Conservation (phyloP, 1,140 invertebrate genomes). For the Ladona fulva region DNA sequence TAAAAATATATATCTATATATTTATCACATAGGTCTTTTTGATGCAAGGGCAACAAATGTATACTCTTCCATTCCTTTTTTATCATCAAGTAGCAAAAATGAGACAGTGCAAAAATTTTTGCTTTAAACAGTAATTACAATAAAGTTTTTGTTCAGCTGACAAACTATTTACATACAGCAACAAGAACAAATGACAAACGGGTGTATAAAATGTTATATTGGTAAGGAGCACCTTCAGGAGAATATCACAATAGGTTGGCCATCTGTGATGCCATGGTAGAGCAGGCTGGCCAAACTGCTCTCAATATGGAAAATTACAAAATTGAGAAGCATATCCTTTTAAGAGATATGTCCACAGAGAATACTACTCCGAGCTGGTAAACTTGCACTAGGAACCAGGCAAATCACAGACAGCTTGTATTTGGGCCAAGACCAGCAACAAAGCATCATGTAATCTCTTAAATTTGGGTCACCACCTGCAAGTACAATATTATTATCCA, state of each 20-base stretch:
- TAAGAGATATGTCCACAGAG: not conserved
- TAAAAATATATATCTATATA: not conserved
- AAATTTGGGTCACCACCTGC: not conserved
- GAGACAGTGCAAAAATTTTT: not conserved
- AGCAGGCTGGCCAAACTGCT: conserved; percentile 1
- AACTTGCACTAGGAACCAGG: not conserved
- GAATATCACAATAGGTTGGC: not conserved
- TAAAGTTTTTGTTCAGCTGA: not conserved
- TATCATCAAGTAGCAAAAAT: not conserved
- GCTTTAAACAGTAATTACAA: not conserved
- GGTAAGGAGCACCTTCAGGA: not conserved
- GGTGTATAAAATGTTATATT: conserved; percentile 1
- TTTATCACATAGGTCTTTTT: not conserved
- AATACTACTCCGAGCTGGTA: not conserved
- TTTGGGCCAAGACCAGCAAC: conserved; percentile 2
- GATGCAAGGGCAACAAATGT: not conserved
- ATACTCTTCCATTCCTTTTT: not conserved
- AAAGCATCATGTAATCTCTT: not conserved
- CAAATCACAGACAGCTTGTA: not conserved
- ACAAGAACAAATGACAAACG: conserved; percentile 9
- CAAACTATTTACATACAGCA: conserved; percentile 1
- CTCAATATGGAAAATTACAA: not conserved
- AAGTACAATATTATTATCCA: not conserved
- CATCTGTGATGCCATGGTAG: not conserved
- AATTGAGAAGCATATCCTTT: not conserved